phyloP scores from a whole-genome alignment of 2,797 vertebrate species.

The Mus minutoides region DNA sequence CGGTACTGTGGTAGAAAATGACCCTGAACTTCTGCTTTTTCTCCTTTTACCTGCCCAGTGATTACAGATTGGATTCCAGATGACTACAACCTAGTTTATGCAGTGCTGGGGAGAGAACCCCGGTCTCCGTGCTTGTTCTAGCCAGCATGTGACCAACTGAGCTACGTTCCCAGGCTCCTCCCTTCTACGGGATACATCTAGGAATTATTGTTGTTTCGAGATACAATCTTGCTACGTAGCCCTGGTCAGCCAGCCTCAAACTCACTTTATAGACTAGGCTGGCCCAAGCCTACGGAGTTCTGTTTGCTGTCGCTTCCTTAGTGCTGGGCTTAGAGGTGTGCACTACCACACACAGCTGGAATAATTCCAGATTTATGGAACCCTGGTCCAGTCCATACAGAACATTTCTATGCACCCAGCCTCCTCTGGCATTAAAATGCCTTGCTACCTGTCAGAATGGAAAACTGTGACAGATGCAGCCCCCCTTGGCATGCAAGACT shows the following conservation, averaged over 20 bases:
- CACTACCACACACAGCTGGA: not conserved
- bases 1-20: not conserved
- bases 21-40: not conserved
- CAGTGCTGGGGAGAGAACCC: not conserved
- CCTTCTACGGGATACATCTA: not conserved
- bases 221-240: not conserved
- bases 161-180: too few species aligned
- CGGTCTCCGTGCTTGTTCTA: not conserved
- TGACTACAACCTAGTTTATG: not conserved
- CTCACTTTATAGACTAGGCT: not conserved
- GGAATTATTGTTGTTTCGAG: not conserved
- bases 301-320: not conserved
- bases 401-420: not conserved
- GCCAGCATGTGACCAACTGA: not conserved
- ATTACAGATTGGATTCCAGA: not conserved
- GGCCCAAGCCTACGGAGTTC: not conserved
- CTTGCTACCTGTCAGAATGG: not conserved
- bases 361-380: not conserved
- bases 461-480: rapidly evolving
- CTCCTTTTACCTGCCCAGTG: not conserved
- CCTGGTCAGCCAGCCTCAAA: not conserved
- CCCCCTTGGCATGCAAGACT: not conserved
- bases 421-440: not conserved
- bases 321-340: not conserved
- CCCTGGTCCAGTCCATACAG: not conserved